These are phyloP conservation scores for Dolichotis patagonum DNA, from an alignment of 2,113 vertebrate genomes.

Conservation along the genomic window DNA sequence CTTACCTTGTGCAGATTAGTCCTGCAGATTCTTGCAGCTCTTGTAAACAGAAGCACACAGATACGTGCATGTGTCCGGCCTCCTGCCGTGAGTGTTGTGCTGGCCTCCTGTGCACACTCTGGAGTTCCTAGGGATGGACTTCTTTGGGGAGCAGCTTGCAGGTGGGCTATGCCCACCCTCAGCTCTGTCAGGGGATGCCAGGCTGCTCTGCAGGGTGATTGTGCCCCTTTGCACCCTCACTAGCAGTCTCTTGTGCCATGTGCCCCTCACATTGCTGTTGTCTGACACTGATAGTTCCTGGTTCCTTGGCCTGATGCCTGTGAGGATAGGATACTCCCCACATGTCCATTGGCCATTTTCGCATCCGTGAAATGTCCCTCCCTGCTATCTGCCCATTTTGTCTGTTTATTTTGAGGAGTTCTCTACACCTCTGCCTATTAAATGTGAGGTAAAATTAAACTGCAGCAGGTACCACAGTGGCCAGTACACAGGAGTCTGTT, in stretches of 20 bases:
- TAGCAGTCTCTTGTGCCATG: neutral
- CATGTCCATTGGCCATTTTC: neutral
- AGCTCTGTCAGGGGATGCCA: neutral
- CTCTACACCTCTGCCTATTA: neutral
- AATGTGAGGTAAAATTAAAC: conserved; percentile 5
- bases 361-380: neutral
- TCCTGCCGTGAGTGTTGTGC: neutral
- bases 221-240: neutral
- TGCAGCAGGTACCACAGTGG: neutral
- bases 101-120: fast-evolving
- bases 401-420: neutral
- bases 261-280: neutral
- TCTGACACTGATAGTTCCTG: neutral
- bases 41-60: neutral
- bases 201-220: neutral
- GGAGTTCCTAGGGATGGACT: neutral
- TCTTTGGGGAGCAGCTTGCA: neutral
- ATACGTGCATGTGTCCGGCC: neutral
- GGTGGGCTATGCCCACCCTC: neutral
- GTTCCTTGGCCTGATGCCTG: neutral
- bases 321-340: neutral
- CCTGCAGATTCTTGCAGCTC: neutral
- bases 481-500: neutral
- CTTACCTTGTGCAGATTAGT: neutral
- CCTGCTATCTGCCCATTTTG: neutral